Evolutionary conservation across 2,113 vertebrate genomes (phyloP).

Genomic region (Prinia subflava): DNA sequence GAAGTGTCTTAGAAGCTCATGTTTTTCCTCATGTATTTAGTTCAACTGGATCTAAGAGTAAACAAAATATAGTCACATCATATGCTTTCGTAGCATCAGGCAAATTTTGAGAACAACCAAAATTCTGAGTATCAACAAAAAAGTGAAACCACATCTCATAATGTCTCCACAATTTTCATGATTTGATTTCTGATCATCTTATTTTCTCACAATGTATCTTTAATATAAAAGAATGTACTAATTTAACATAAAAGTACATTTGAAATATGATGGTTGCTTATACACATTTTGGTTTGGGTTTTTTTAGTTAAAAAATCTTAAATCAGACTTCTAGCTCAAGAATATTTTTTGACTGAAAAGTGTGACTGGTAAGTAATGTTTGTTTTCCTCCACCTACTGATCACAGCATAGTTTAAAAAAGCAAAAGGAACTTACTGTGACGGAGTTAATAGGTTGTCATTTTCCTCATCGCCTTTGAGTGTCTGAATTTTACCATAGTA

Average conservation of each 20-base stretch:
- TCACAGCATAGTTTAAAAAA: not conserved
- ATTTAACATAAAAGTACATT: not conserved
- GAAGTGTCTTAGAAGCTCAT: not conserved
- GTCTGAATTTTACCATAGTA: slow-evolving; percentile 97
- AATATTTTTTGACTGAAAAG: not conserved
- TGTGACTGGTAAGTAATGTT: not conserved
- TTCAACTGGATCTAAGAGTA: not conserved
- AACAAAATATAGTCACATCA: not conserved
- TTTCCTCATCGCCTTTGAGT: slow-evolving; percentile 84
- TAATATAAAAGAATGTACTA: not conserved
- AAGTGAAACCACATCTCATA: not conserved
- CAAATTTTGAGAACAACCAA: not conserved
- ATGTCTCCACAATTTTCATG: not conserved
- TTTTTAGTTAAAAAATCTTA: not conserved
- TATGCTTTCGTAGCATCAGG: not conserved
- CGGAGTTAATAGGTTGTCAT: slow-evolving; percentile 80
- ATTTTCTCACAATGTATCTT: not conserved
- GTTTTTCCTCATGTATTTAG: not conserved
- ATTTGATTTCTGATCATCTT: not conserved
- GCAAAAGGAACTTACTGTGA: slow-evolving; percentile 82
- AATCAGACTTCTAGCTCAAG: not conserved
- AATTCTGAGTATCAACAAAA: not conserved
- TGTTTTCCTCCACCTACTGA: not conserved
- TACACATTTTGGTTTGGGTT: not conserved
- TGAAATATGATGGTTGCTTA: not conserved